Conservation (phyloP, 1,140 invertebrate species). For the Adelges cooleyi region DNA sequence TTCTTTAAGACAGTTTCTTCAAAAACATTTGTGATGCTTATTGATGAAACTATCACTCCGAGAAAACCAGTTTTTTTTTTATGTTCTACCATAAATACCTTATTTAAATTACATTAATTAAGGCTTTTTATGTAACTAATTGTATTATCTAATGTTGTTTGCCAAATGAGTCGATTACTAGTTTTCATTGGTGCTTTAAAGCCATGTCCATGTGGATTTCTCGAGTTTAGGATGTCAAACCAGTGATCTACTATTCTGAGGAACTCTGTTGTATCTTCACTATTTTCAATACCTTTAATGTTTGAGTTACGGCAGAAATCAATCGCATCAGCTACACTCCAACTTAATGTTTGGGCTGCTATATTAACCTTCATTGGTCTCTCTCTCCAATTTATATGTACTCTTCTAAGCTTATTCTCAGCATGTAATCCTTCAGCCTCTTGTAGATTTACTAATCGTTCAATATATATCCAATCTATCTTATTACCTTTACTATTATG, state of each 20-base stretch:
- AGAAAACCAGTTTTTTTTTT: neutral
- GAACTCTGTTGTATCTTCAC: neutral
- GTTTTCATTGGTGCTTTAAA: neutral
- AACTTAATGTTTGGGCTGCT: neutral
- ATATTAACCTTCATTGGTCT: constrained; percentile 29
- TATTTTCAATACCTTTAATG: neutral
- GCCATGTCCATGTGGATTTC: neutral
- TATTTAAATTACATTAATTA: neutral
- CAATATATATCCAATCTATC: neutral
- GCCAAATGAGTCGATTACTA: neutral
- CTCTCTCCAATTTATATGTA: constrained; percentile 16
- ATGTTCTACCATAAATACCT: neutral
- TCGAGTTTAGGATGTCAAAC: neutral
- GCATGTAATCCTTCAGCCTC: neutral
- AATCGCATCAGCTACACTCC: neutral
- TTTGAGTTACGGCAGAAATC: neutral
- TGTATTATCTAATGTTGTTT: neutral
- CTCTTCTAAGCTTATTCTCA: neutral
- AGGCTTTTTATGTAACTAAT: neutral
- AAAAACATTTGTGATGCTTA: neutral
- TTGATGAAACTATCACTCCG: neutral
- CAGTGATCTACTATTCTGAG: neutral
- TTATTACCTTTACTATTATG: neutral
- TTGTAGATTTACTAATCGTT: neutral
- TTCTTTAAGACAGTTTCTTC: neutral